Evolutionary conservation across 2,113 vertebrate genomes (phyloP), one percentile per base, ranked within the genome.

Genomic region (Elephas maximus): DNA sequence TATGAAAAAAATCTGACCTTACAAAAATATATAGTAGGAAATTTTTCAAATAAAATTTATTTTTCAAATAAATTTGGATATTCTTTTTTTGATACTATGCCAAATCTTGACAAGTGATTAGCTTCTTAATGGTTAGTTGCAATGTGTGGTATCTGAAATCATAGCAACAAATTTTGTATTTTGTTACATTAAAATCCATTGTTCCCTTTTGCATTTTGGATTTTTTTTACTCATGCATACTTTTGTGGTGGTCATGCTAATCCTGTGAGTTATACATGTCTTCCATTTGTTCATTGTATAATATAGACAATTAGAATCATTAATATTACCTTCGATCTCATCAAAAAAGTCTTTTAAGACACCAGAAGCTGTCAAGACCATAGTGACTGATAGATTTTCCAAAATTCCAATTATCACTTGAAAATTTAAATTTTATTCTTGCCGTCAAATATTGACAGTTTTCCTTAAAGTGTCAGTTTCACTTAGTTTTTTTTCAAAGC

Each of bases 401-500:
- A 80, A 87, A 91, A 73, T 87, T 17, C 53, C 57, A 78, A 37
- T 95, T 92, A 83, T 78, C 69, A 62, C 28, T 51, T 69, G 88
- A 91, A 90, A 93, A 44, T 12, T 53, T 53, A 53, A 53, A 12
- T 53, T 53, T 12, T 53, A 4, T 53, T 53, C 51, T 53, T 53
- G 51, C 51, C 51, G 7, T 53, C 51, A 53, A 12, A 4, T 53
- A 12, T 53, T 60, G 57, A 60, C 57, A 60, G 65, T 95, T 88
- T 53, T 88, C 37, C 88, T 88, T 57, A 83, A 93, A 84, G 26
- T 84, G 82, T 74, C 51, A 74, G 67, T 74, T 81, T 91, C 28
- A 82, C 63, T 93, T 89, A 2, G 28, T 91, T 91, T 88, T 45
- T 89, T 92, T 96, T 44, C 51, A 44, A 96, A 65, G 81, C 80